Evolutionary conservation across 2,113 vertebrate species (phyloP), one percentile per base, ranked within the genome.

Genomic region (cat (Felis catus)): DNA sequence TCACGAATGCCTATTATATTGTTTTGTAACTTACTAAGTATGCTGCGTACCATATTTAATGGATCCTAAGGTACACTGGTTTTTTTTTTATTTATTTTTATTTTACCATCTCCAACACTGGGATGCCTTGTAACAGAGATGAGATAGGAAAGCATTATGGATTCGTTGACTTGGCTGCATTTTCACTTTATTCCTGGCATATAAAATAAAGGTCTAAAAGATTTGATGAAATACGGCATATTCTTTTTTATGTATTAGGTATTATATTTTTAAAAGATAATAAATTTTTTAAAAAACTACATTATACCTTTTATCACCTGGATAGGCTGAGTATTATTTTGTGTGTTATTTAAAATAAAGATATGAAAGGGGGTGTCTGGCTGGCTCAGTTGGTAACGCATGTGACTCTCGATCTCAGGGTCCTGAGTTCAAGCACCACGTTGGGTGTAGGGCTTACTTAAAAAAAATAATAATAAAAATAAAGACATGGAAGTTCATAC

Each of bases 221-320:
- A 53, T 0, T 71, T 41, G 15, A 33, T 58, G 66, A 89, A 92
- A 65, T 83, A 70, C 0, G 9, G 14, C 25, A 53, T 31, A 68
- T 68, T 66, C 31, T 66, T 61, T 63, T 81, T 76, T 66, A 95
- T 55, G 31, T 87, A 73, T 73, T 25, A 55, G 55, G 41, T 33
- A 51, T 33, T 39, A 63, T 70, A 93, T 61, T 48, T 93, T 82
- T 70, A 70, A 96, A 63, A 96, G 68, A 82, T 36, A 76, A 94
- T 51, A 95, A 78, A 93, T 94, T 94, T 84, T 83, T 45, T 53
- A 5, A 55, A 78, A 94, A 85, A 80, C 16, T 16, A 68, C n/a
- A 55, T 51, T 74, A 48, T 27, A 7, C 27, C 81, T 81, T 83
- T 73, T 66, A 78, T 89, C n/a, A 27, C 31, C 12, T 23, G 4